Evolutionary conservation across 2,797 vertebrate species (phyloP).

Genomic region (Hydrocynus forskahlii): DNA sequence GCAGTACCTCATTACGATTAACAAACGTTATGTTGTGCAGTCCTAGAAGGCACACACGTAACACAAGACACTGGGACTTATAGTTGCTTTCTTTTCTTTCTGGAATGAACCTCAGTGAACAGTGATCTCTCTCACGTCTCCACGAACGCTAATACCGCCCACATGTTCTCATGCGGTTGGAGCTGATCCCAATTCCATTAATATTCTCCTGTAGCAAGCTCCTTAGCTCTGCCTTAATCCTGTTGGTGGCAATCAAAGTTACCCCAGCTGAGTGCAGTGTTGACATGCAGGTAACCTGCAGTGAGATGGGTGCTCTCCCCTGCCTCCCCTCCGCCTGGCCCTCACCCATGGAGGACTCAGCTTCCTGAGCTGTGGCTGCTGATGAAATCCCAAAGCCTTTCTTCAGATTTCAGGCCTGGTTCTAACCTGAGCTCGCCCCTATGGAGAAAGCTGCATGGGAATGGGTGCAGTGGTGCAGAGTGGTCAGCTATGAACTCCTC

Average conservation of each 20-base stretch:
- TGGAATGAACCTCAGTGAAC: background rate
- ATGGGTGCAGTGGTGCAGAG: constrained; percentile 25
- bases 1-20: background rate
- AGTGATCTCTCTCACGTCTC: constrained; percentile 16
- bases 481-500: constrained; percentile 4
- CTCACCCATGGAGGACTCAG: constrained; percentile 3
- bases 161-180: constrained; percentile 44
- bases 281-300: constrained; percentile 37
- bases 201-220: constrained; percentile 40
- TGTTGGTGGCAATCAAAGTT: constrained; percentile 43
- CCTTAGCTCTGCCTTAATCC: constrained; percentile 32
- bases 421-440: constrained; percentile 17
- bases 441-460: constrained; percentile 3
- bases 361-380: background rate
- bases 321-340: constrained; percentile 21
- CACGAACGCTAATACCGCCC: constrained; percentile 30
- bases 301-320: constrained; percentile 41
- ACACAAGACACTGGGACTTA: background rate
- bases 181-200: constrained; percentile 21
- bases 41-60: background rate
- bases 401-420: constrained; percentile 23
- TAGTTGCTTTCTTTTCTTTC: background rate
- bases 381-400: constrained; percentile 25
- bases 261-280: constrained; percentile 56
- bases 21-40: background rate